Base-by-base conservation (phyloP, 2,797 vertebrate genomes). In the Philypnodon macrostomus region DNA sequence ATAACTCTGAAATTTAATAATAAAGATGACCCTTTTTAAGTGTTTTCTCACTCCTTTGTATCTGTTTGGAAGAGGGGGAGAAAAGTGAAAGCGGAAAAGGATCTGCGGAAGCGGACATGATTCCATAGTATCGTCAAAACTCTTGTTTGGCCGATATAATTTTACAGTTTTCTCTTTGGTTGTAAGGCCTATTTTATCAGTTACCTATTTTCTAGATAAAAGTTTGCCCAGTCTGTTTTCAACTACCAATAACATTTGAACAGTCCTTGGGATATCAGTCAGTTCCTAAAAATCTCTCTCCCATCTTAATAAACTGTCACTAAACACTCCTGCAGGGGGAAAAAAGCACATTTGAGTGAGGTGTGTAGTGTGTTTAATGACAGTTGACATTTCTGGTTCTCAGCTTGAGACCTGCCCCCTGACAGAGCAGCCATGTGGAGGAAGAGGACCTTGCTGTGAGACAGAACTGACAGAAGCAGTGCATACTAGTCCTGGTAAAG, bases 371-470 rank as follows among this genome's bases (percentile, higher is more conserved):
- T 56, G 5, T 76, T 83, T 79, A 86, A 85, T 86, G 80, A 79
- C 63, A 74, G 69, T 58, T 91, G 88, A 89, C 88, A 90, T 91
- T 91, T 90, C 68, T 67, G 70, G 32, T 61, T 80, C 83, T 31
- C 88, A 85, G 86, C 70, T 58, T 85, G 88, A 57, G 61, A 47
- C 74, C 65, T 73, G 70, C 66, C 55, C 64, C 73, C 78, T 79
- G 80, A 67, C 77, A 75, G 74, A 68, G 67, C 67, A 53, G 40
- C 73, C 69, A 62, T 56, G 67, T 63, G 67, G 77, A 56, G 61
- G 70, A 65, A 67, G 44, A 59, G 57, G 52, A 36, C 50, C 82
- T 63, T 52, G 70, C 82, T 83, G 86, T 36, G 86, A 71, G 33
- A 13, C 72, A n/a, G n/a, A 78, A 83, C 64, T 80, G 77, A 79